Base-by-base conservation (phyloP, 1,140 invertebrate genomes). In the Drosophila funebris region DNA sequence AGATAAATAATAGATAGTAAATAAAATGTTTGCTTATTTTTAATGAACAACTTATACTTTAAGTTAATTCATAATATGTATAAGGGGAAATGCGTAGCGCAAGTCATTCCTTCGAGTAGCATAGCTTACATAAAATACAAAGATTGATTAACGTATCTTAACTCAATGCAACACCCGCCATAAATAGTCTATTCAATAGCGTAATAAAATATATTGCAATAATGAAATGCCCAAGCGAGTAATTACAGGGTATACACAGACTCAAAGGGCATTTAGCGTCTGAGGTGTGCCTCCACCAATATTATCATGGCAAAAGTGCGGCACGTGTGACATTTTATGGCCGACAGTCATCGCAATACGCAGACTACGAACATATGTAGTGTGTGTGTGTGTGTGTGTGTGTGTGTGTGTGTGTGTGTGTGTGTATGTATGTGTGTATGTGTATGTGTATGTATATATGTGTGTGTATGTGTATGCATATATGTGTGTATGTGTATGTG, bases 251-350 rank as follows among this genome's bases (percentile, higher is more conserved):
- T 43, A 66, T 50, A 9, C 16, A 22, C 33, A 36, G 8, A 18
- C 20, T 46, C 44, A 44, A 54, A 50, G 36, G 33, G 24, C 48
- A 29, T 33, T n/a, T 4, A 7, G 36, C 29, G 43, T 50, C 29
- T 56, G 52, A 7, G 13, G 31, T 33, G 24, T 44, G 33, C 27
- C 31, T 43, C 18, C 18, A 29, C 44, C 20, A 43, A 18, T 60
- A 58, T 62, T 52, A 27, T 48, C 58, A 70, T 31, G 44, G 16
- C 76, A 74, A 77, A 66, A 84, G 37, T 67, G 56, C 16, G 39
- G 63, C 83, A 87, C 83, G 83, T 83, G 83, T 75, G 53, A 71
- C 67, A 61, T 36, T 62, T 75, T 60, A 71, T 63, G 58, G 54
- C 53, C 39, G 46, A 22, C 63, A 36, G 62, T 52, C 60, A 71